Base-by-base conservation (phyloP, 2,797 vertebrate species). In the Ceryle rudis region DNA sequence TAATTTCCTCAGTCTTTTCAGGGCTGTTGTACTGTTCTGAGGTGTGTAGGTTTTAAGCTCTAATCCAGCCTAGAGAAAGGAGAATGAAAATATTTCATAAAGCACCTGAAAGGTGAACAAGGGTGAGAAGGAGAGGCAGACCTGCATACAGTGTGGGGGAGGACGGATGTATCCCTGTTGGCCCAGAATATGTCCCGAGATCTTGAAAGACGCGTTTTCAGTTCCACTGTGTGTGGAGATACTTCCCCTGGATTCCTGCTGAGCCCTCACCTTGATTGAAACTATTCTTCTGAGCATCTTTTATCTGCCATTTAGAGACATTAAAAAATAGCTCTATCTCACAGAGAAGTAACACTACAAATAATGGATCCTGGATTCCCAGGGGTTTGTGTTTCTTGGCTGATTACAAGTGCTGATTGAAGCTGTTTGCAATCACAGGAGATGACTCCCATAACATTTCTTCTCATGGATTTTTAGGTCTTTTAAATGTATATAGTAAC, bases 1-100 rank as follows among this genome's bases (percentile, higher is more conserved):
- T 94, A 58, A 91, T 97, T 95, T 95, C 31, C 60, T 85, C 73
- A 86, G 52, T 58, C 77, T 97, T 89, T 95, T 94, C 86, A 82
- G 89, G 75, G 66, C 58, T 90, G 52, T 60, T 75, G 78, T 88
- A 79, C 64, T 88, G 12, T 86, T 97, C 55, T 80, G 87, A 84
- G 66, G n/a, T 73, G 88, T 77, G 79, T 60, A 66, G 51, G 49
- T 62, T 75, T 70, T 77, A 77, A 84, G n/a, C n/a, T 78, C 93
- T 93, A 96, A 94, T 88, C 57, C 57, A 69, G 47, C 26, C 70
- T 61, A 66, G 81, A 86, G 80, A 84, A 75, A 78, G 62, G 55
- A 47, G 46, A 89, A 84, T 77, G 47, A 79, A 85, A 94, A n/a
- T 75, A 52, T 60, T 86, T 64, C 41, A 58, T 72, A 58, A 67